These are phyloP conservation scores for Stichopus horrens DNA, from an alignment of 53 echinoderm and acorn worm species.

Conservation along the genomic window DNA sequence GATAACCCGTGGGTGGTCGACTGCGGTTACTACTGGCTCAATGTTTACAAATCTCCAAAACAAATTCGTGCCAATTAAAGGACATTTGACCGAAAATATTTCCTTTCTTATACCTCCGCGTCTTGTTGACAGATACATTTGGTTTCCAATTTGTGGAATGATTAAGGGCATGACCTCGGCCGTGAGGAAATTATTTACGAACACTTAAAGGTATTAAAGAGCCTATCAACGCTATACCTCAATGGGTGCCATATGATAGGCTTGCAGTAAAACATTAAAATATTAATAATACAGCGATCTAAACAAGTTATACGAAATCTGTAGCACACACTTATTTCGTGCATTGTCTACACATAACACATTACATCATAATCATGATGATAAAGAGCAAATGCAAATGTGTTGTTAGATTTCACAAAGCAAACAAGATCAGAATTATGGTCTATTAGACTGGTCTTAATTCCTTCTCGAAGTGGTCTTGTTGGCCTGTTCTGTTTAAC, in stretches of 20 bases:
- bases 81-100: slow-evolving; percentile 25
- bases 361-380: too few species aligned
- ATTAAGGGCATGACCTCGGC: slow-evolving; percentile 32
- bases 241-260: not conserved
- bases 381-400: too few species aligned
- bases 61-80: slow-evolving; percentile 38
- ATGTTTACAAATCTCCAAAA: slow-evolving; percentile 44
- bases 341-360: too few species aligned
- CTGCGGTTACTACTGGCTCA: slow-evolving; percentile 22
- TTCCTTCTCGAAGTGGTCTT: too few species aligned
- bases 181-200: slow-evolving; percentile 26
- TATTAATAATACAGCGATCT: not conserved
- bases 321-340: too few species aligned
- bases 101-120: not conserved
- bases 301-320: too few species aligned
- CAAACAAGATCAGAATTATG: too few species aligned
- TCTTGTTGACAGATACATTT: slow-evolving; percentile 34
- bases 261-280: not conserved
- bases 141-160: slow-evolving; percentile 34
- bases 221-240: slow-evolving; percentile 17
- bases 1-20: slow-evolving; percentile 1
- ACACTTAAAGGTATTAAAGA: slow-evolving; percentile 13
- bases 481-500: too few species aligned
- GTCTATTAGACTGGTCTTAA: too few species aligned
- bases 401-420: too few species aligned